Percentiles rank a stretch among this genome's conserved stretches.
These are phyloP conservation scores for Sebastes kiyomatsui DNA, from an alignment of 2,797 vertebrate species.

Conservation along the genomic window DNA sequence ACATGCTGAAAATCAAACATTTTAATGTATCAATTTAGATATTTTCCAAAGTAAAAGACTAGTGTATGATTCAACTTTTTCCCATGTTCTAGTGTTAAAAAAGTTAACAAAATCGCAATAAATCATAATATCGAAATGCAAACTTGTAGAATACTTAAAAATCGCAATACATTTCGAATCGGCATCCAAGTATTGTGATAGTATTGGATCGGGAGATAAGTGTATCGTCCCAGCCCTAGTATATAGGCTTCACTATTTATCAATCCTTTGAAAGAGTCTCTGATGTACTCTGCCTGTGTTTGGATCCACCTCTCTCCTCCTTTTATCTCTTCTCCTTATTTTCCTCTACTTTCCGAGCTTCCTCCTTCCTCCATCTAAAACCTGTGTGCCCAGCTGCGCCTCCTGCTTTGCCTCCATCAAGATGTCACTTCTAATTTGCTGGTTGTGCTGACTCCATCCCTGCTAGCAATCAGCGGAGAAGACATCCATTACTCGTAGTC, in stretches of 20 bases:
- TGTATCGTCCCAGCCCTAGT: too few species aligned
- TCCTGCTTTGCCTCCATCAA: constrained; percentile 72
- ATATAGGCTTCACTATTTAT: neutral
- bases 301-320: constrained; percentile 13
- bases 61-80: too few species aligned
- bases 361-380: constrained; percentile 37
- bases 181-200: too few species aligned
- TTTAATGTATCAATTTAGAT: too few species aligned
- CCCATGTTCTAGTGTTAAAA: too few species aligned
- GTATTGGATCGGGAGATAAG: rapidly evolving
- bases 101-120: too few species aligned
- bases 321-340: constrained; percentile 18
- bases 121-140: too few species aligned
- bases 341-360: constrained; percentile 28
- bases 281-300: neutral
- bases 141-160: too few species aligned
- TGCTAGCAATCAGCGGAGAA: constrained; percentile 83
- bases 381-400: constrained; percentile 74
- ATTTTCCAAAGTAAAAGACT: too few species aligned
- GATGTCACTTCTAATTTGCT: constrained; percentile 83
- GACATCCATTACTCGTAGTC: constrained; percentile 78
- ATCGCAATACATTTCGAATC: too few species aligned
- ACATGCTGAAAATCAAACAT: too few species aligned
- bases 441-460: constrained; percentile 83
- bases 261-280: neutral